Evolutionary conservation across 2,797 vertebrate species (phyloP).

Genomic region (Eulemur mongoz): DNA sequence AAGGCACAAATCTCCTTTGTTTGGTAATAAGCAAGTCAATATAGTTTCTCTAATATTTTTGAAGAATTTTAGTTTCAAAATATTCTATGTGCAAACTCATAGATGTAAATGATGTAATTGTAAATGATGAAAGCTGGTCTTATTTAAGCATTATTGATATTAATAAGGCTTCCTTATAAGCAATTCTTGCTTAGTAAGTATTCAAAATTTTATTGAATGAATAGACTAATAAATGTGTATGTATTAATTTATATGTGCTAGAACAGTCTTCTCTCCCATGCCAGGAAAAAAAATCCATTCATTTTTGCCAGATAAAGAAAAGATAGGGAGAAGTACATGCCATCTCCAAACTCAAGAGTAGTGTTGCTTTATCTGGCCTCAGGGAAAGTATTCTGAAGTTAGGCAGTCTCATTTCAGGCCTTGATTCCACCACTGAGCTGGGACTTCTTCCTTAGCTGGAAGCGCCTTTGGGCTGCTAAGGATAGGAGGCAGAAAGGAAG

Average conservation of each 20-base stretch:
- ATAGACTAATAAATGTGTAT: background rate
- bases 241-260: background rate
- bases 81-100: background rate
- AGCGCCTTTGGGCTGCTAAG: background rate
- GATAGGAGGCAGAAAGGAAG: background rate
- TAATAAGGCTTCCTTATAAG: background rate
- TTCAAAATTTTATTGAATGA: background rate
- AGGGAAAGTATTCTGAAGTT: background rate
- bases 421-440: background rate
- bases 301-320: conserved; percentile 4
- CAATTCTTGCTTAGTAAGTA: background rate
- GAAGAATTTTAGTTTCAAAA: conserved; percentile 46
- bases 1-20: background rate
- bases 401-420: background rate
- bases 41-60: background rate
- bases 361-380: background rate
- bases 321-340: background rate
- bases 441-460: background rate
- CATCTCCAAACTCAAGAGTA: background rate
- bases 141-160: background rate
- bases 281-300: background rate
- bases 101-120: too few species aligned
- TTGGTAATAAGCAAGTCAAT: background rate
- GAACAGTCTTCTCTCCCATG: background rate
- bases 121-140: background rate